A percentile compares a stretch with the other conserved stretches of the same genome.
Evolutionary conservation across 2,113 vertebrate species (phyloP).

Genomic region (Solenodon paradoxus): DNA sequence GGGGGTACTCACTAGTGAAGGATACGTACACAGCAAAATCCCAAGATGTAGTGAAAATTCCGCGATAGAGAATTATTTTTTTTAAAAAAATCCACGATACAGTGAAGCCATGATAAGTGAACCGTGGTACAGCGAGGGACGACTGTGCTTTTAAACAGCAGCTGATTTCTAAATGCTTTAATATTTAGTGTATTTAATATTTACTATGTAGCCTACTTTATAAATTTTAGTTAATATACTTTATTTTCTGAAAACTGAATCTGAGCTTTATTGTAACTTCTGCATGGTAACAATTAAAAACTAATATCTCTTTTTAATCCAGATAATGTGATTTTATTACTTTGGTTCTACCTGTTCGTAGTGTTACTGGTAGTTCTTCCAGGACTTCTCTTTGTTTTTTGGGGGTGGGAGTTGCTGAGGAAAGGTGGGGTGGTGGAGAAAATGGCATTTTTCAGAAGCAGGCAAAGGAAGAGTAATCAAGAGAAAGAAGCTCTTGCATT

Average conservation of each 20-base stretch:
- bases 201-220: background rate
- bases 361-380: background rate
- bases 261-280: background rate
- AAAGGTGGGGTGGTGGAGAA: rapidly evolving
- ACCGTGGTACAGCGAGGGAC: too few relatives aligned
- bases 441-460: background rate
- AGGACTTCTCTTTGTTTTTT: background rate
- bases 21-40: too few relatives aligned
- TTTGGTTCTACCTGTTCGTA: background rate
- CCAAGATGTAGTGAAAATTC: too few relatives aligned
- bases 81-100: too few relatives aligned
- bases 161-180: background rate
- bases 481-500: background rate
- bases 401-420: background rate
- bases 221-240: background rate
- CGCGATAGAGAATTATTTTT: too few relatives aligned
- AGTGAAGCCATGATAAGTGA: too few relatives aligned
- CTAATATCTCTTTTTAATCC: background rate
- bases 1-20: too few relatives aligned
- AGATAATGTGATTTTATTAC: background rate
- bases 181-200: background rate
- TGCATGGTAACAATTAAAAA: background rate
- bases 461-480: background rate
- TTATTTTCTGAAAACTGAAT: background rate
- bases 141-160: background rate